Conservation (phyloP, 2,113 vertebrate genomes). For the Triplophysa rosa region DNA sequence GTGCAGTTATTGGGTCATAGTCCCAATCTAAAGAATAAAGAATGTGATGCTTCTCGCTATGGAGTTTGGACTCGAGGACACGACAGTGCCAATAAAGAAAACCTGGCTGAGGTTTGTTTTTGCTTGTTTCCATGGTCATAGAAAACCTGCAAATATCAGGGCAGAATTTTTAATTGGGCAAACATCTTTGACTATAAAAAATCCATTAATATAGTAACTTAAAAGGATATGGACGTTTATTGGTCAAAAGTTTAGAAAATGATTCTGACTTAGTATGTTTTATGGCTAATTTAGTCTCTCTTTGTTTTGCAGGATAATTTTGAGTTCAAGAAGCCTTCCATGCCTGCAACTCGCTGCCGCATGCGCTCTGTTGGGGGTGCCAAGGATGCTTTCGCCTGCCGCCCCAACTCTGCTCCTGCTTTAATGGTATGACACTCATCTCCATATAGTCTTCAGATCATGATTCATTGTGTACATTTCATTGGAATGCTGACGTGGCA, state of each 20-base stretch:
- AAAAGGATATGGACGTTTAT: background rate
- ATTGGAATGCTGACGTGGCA: no score
- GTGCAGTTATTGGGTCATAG: constrained; percentile 82
- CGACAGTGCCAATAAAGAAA: constrained; percentile 81
- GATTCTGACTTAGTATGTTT: background rate
- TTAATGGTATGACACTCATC: constrained; percentile 66
- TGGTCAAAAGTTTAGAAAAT: background rate
- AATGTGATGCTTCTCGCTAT: constrained; percentile 69
- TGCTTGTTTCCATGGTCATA: background rate
- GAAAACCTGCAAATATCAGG: no score
- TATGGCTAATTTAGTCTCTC: background rate
- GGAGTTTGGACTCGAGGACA: constrained; percentile 73
- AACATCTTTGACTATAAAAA: no score
- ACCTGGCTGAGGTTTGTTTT: constrained; percentile 74
- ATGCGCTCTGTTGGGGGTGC: constrained; percentile 56
- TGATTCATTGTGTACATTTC: background rate
- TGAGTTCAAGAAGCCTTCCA: constrained; percentile 92
- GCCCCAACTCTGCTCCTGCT: constrained; percentile 81
- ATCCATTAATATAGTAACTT: no score
- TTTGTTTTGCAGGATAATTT: constrained; percentile 78
- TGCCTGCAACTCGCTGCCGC: constrained; percentile 77
- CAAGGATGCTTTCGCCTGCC: constrained; percentile 72
- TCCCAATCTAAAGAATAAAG: constrained; percentile 81
- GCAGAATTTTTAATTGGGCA: no score
- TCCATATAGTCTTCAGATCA: no score